These are phyloP conservation scores for Antheraea mylitta DNA, from an alignment of 1,140 invertebrate species.

Conservation along the genomic window DNA sequence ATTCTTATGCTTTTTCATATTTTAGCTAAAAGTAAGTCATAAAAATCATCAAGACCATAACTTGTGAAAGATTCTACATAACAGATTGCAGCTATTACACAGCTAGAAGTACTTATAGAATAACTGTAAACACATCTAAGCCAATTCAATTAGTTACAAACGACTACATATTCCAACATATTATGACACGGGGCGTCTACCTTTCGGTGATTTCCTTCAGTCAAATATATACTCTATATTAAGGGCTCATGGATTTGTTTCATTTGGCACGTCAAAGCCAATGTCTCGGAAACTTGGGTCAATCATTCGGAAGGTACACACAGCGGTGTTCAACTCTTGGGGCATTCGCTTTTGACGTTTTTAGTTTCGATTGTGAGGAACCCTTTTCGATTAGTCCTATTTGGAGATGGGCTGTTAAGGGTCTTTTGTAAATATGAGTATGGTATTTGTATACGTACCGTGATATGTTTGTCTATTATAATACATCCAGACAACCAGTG, in stretches of 20 bases:
- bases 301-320: constrained; percentile 1
- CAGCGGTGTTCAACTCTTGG: background rate
- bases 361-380: constrained; percentile 1
- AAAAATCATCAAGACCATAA: no score
- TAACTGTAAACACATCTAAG: background rate
- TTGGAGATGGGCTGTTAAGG: background rate
- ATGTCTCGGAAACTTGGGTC: background rate
- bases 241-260: background rate
- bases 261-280: background rate
- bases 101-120: background rate
- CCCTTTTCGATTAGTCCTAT: background rate
- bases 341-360: constrained; percentile 1
- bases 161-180: constrained; percentile 1
- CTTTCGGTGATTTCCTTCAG: background rate
- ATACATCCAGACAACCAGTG: no score
- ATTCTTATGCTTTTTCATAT: no score
- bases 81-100: background rate
- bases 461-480: no score
- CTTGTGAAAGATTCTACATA: no score
- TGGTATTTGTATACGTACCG: no score
- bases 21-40: no score
- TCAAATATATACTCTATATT: background rate
- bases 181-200: background rate
- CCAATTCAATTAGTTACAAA: background rate
- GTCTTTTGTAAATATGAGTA: background rate